Percentiles rank a stretch among this genome's conserved stretches.
Conservation (phyloP, 1,140 invertebrate genomes). For the Macrotrachela quadricornifera region DNA sequence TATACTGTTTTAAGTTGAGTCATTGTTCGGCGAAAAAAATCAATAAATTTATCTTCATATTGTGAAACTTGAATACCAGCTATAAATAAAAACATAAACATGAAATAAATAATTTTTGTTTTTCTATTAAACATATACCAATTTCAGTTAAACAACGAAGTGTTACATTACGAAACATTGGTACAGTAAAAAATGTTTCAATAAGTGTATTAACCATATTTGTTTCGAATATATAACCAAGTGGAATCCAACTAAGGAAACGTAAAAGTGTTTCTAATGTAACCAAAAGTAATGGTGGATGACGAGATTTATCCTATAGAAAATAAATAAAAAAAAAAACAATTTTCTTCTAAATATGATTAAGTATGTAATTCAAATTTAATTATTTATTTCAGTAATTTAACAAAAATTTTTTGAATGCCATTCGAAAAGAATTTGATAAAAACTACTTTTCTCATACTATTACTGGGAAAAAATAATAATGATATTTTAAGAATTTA, state of each 20-base stretch:
- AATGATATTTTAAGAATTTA: no score
- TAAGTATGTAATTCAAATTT: no score
- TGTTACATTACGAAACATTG: constrained; percentile 91
- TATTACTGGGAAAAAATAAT: no score
- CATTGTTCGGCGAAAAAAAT: constrained; percentile 4
- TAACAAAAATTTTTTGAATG: no score
- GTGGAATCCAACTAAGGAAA: constrained; percentile 97
- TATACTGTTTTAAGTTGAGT: not conserved
- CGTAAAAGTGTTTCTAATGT: constrained; percentile 82
- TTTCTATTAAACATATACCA: constrained; percentile 11
- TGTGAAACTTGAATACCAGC: no score
- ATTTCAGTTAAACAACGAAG: constrained; percentile 96
- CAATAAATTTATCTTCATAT: constrained; percentile 6
- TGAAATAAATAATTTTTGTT: not conserved
- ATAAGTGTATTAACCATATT: constrained; percentile 74
- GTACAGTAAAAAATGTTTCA: constrained; percentile 69
- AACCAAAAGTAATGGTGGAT: constrained; percentile 26
- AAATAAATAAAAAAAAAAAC: no score
- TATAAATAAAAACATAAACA: no score
- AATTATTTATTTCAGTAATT: no score
- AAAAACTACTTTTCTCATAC: no score
- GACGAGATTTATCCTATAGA: not conserved
- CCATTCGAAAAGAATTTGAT: no score
- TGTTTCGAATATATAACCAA: constrained; percentile 98
- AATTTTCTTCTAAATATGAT: no score